Base-by-base conservation (phyloP, 2,888 invertebrate genomes). In the Rhingia campestris region DNA sequence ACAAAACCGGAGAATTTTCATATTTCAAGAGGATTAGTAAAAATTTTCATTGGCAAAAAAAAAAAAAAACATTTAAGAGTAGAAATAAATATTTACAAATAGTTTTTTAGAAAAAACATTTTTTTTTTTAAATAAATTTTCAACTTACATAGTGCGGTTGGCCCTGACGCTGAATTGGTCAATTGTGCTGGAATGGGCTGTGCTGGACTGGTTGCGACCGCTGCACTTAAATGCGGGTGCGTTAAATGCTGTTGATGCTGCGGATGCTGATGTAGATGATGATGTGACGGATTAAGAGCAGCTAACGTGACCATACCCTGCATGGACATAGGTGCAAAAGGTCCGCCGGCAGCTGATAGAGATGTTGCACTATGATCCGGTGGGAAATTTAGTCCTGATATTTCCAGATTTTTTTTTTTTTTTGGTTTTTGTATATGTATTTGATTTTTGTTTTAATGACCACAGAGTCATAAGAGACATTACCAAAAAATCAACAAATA, bases 231-330 rank as follows among this genome's bases (percentile, higher is more conserved):
- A 45, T 79, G 74, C 69, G 33, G 70, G 72, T 87, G 86, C 45
- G 74, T 53, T 80, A 86, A 63, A 76, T 87, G 87, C 37, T 86
- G 86, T 43, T 86, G 77, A 5, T 73, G 82, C 12, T 69, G 58
- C 43, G 72, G 81, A 30, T 74, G 81, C 30, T 72, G 81, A 39
- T 87, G 87, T 14, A 86, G 86, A 4, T 87, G 87, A 33, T 88
- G 88, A 51, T 88, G 88, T 7, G 87, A 87, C 10, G 86, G 82
- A 82, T 88, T 88, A 22, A 88, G 79, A 37, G 88, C 86, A 96
- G 92, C 87, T 86, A 91, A 87, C 70, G 97, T 96, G 88, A 97
- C 97, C 91, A 98, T 92, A 92, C 97, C 97, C 93, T 97, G 97
- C 93, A 97, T 95, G 88, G 96, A 96, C 92, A 97, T 95, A 72